Base-by-base conservation (phyloP, 2,113 vertebrate species). In the Lagenorhynchus albirostris region DNA sequence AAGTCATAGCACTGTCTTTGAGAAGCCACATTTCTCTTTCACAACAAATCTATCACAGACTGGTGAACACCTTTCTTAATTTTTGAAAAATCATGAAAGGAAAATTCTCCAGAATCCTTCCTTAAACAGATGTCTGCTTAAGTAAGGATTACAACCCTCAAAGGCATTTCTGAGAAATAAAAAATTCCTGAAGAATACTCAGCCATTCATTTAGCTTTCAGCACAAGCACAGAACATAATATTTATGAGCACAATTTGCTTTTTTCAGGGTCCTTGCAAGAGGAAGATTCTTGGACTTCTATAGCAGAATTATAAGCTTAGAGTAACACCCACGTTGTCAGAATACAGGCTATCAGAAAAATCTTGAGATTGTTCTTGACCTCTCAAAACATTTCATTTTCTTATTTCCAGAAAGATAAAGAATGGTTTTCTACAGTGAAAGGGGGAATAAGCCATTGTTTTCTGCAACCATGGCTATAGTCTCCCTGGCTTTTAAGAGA, bases 311-410 rank as follows among this genome's bases (percentile, higher is more conserved):
- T 76, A 17, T 21, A 81, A 95, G 0, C 33, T 79, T 53, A 79
- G 5, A 85, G 10, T 36, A 81, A 38, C 33, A 36, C 29, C 33
- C 8, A 58, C 15, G 29, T 21, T 44, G 0, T 80, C 80, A 96
- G 44, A 62, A 58, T 5, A 73, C 38, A 94, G 70, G n/a, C 55
- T 94, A 1, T 77, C 73, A 63, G 44, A 53, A 87, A 86, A 25
- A 95, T 62, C 20, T 95, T 68, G n/a, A 67, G 31, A 53, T 76
- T 50, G 25, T 77, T 67, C 62, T 83, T 73, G 31, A 93, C 20
- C 60, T 41, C 95, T 81, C 20, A 91, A 95, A 93, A 63, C 36
- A 38, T 89, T 81, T 94, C 71, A 80, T 94, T 96, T 95, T 89
- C 80, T 90, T 87, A 85, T 95, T 92, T 73, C 23, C 38, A 79